Evolutionary conservation across 2,888 invertebrate species (phyloP), one percentile per base, ranked within the genome.

Genomic region (Eristalis intricaria): DNA sequence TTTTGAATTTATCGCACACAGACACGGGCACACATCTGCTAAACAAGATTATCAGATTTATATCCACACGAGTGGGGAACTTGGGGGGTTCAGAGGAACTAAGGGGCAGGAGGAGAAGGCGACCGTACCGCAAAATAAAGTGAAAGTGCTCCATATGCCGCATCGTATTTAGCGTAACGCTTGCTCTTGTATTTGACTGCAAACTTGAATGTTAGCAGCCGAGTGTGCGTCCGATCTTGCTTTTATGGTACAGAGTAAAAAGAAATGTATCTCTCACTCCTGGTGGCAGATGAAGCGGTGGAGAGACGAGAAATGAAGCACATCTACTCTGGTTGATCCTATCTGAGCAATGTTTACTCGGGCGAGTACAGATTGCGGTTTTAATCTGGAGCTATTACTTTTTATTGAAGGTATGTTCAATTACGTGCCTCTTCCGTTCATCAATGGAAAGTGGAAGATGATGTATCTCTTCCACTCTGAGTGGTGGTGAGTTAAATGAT

Each of bases 121-220:
- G 32, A 32, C 32, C 84, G 84, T 87, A 84, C 87, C 87, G 79
- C 87, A 87, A 84, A 80, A 80, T 84, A 84, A 87, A 87, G 87
- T 87, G 87, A 87, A 87, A 87, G 87, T 87, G 87, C 87, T 87
- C 83, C 80, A 87, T 87, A 80, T 87, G 87, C 84, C 78, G 79
- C 86, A 87, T 78, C 66, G 83, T 80, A 82, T 79, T 80, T 70
- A 80, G 80, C 80, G 87, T 76, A 79, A 83, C 71, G 65, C 61
- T 83, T 32, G 63, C 66, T 66, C 71, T 76, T 40, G 76, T 71
- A 70, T 76, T 75, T 50, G 75, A 70, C 70, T 66, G 73, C 40
- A 32, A 73, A 58, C 74, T 63, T 74, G 70, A 71, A 66, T 74
- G 74, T 78, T 77, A 68, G 66, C 35, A 61, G 43, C 40, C n/a